These are phyloP conservation scores for Pogonocichla stellata DNA, from an alignment of 2,113 vertebrate species.

Conservation along the genomic window DNA sequence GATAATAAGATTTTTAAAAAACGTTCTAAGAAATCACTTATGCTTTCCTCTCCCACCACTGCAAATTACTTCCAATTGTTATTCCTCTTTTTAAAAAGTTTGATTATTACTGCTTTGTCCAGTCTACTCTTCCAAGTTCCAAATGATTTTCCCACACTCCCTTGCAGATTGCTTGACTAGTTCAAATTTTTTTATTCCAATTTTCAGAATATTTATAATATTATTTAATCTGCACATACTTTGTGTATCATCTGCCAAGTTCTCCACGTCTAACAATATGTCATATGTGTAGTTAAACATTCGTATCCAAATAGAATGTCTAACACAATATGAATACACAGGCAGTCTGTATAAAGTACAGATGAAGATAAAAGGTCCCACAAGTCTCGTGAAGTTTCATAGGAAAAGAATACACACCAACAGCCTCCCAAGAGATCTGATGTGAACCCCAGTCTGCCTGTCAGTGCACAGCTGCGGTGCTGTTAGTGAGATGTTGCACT, in stretches of 20 bases:
- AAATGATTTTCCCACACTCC: background rate
- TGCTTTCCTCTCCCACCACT: background rate
- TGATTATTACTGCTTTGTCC: background rate
- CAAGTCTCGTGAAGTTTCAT: constrained; percentile 53
- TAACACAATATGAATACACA: constrained; percentile 30
- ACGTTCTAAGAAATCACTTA: background rate
- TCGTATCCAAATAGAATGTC: background rate
- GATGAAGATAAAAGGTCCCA: constrained; percentile 58
- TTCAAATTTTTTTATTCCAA: constrained; percentile 30
- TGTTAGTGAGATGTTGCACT: background rate
- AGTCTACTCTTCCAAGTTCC: constrained; percentile 15
- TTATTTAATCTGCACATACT: constrained; percentile 58
- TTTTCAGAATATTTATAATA: constrained; percentile 31
- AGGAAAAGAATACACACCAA: constrained; percentile 51
- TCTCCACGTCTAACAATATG: background rate
- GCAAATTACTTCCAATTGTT: constrained; percentile 2
- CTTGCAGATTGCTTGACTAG: background rate
- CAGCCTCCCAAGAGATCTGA: background rate
- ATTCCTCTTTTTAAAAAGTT: background rate
- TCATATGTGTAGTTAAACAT: constrained; percentile 27
- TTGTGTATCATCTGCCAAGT: constrained; percentile 23
- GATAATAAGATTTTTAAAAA: background rate
- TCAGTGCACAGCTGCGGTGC: background rate
- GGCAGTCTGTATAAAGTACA: constrained; percentile 50
- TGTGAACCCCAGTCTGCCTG: background rate